Percentiles rank a stretch among this genome's conserved stretches.
These are phyloP conservation scores for Dicyrtomina minuta DNA, from an alignment of 2,888 invertebrate genomes.

Conservation along the genomic window DNA sequence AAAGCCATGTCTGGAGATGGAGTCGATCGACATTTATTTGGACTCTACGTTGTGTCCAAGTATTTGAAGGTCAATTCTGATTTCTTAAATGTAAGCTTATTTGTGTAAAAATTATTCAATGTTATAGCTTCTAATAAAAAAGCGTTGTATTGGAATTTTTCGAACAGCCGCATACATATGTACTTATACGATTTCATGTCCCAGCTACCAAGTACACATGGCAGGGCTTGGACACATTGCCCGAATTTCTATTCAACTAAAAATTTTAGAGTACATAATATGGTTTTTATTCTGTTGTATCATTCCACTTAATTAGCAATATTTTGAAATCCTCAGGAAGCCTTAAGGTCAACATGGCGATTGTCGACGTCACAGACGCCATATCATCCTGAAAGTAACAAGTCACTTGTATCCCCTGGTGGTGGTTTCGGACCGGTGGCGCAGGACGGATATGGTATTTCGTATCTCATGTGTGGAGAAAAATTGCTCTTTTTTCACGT, in stretches of 20 bases:
- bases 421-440: constrained; percentile 99
- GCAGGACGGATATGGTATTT: constrained; percentile 98
- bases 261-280: no score
- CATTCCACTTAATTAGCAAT: no score
- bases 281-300: no score
- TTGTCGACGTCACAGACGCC: constrained; percentile 98
- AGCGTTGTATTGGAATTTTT: no score
- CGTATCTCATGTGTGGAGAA: constrained; percentile 86
- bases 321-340: constrained; percentile 69
- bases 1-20: constrained; percentile 98
- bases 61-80: constrained; percentile 95
- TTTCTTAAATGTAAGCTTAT: constrained; percentile 69
- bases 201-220: no score
- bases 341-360: constrained; percentile 96
- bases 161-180: no score
- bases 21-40: constrained; percentile 96
- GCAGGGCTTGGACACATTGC: no score
- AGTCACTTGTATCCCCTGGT: constrained; percentile 61
- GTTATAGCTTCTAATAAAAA: no score
- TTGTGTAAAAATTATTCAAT: no score
- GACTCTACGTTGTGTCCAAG: constrained; percentile 95
- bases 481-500: constrained; percentile 96
- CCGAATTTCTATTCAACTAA: no score
- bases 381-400: constrained; percentile 67
- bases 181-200: no score